Evolutionary conservation across 2,113 vertebrate species (phyloP), one percentile per base, ranked within the genome.

Genomic region (Amazona guildingii): DNA sequence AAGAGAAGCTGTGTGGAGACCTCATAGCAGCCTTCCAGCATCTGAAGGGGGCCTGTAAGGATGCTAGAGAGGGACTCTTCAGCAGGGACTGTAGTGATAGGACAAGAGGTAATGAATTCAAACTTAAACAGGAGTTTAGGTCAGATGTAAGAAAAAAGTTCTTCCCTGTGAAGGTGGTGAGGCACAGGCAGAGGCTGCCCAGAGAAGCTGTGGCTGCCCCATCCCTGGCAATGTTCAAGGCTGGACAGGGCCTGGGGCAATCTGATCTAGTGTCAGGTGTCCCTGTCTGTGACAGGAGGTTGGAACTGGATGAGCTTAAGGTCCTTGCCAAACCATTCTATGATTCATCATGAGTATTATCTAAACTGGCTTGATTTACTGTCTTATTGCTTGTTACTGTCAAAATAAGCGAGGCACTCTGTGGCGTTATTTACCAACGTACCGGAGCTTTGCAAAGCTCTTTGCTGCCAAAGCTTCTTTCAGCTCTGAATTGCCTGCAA

Each of bases 391-490:
- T 86, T 29, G 44, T 52, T 52, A 27, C 49, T 52, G 17, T 41
- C 27, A 27, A n/a, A 70, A 20, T 10, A 52, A 93, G 16, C 0
- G 1, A 80, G 31, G 31, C n/a, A 13, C 28, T 44, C 77, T 54
- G 41, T 17, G 69, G 13, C 3, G 19, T 13, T 35, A 74, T 85
- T 49, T 54, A 83, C 25, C 92, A 94, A 97, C 97, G 0, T 94
- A 99, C 99, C 99, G 98, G 94, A 99, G 98, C 96, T 99, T 99
- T 63, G 98, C 98, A 3, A 99, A 98, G 90, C 98, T 98, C 95
- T 98, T 98, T 7, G 99, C 98, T 85, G 97, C 92, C 83, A 99
- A 97, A 39, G 98, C 97, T 87, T 98, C 99, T 90, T 99, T 99
- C 97, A 99, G 89, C 68, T 98, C 97, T 12, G 98, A 97, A 96